Base-by-base conservation (phyloP, 2,113 vertebrate species). In the Rhinichthys klamathensis region DNA sequence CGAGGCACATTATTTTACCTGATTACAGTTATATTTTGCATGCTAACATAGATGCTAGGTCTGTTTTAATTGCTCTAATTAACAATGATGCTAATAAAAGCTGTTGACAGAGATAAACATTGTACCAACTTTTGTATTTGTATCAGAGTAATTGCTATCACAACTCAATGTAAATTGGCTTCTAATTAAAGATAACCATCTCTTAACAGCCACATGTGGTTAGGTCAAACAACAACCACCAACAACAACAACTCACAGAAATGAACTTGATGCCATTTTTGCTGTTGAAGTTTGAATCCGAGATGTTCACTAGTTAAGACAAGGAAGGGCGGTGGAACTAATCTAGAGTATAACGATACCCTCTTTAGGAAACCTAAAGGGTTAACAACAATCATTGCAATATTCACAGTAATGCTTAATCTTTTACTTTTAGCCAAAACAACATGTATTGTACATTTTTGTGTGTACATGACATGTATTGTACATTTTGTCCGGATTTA, bases 41-140 rank as follows among this genome's bases (percentile, higher is more conserved):
- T 82, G 65, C 77, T 85, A 73, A 67, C 54, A 63, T 63, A 27
- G 65, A n/a, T 32, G 70, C 81, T 81, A 44, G 85, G 69, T 86
- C 86, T 41, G 25, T 49, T 86, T 32, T 85, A 85, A 89, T 83
- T 86, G 81, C 54, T 78, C 41, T 80, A 63, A 89, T 70, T 83
- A 76, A 88, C 85, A 88, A 84, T 85, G 35, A 72, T n/a, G n/a
- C 78, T 89, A 87, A 79, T 82, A 83, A 79, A 81, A 65, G 69
- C 85, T 72, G 82, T 49, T 51, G 41, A 38, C 54, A 18, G 41
- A 41, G n/a, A 63, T 67, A 21, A 54, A 73, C 41, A 81, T 58
- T 81, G 80, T 70, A 87, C 35, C 86, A 82, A 78, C 63, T 78
- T 49, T 73, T 78, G 79, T 77, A 76, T 58, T 27, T 70, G 44